A percentile compares a stretch with the other conserved stretches of the same genome.
These are phyloP conservation scores for Bombus sibiricus DNA, from an alignment of 1,140 invertebrate species.

Conservation along the genomic window DNA sequence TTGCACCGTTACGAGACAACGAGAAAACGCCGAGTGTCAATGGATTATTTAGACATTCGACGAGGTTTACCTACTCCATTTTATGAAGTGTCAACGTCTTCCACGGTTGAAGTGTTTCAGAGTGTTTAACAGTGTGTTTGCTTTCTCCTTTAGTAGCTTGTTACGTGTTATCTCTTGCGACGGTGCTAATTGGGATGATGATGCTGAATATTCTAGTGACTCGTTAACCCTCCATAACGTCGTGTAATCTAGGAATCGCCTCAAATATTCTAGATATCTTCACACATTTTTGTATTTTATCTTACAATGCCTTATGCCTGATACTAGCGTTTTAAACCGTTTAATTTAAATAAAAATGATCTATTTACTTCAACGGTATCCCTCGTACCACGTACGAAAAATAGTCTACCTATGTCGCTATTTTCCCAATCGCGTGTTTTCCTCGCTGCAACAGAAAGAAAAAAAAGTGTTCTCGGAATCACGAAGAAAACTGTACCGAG, in stretches of 20 bases:
- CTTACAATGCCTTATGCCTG: too few species aligned
- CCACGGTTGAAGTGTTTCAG: neutral
- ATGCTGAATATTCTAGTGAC: neutral
- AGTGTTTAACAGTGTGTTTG: neutral
- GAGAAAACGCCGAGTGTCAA: neutral
- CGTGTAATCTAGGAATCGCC: neutral
- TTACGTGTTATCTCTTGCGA: neutral
- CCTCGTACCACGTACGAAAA: too few species aligned
- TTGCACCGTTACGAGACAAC: neutral
- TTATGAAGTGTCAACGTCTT: neutral
- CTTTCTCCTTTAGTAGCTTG: neutral
- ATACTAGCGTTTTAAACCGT: too few species aligned
- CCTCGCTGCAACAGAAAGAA: too few species aligned
- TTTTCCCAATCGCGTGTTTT: too few species aligned
- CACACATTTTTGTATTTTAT: too few species aligned
- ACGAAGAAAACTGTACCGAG: constrained; percentile 32
- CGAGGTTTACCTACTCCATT: neutral
- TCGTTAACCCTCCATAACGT: neutral
- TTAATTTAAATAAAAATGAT: too few species aligned
- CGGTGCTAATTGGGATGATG: neutral
- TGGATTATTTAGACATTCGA: neutral
- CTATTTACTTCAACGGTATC: too few species aligned
- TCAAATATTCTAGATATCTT: too few species aligned
- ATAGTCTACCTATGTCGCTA: too few species aligned
- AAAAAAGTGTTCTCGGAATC: neutral